Conservation (phyloP, 2,113 vertebrate genomes). For the Rhinopithecus roxellana region DNA sequence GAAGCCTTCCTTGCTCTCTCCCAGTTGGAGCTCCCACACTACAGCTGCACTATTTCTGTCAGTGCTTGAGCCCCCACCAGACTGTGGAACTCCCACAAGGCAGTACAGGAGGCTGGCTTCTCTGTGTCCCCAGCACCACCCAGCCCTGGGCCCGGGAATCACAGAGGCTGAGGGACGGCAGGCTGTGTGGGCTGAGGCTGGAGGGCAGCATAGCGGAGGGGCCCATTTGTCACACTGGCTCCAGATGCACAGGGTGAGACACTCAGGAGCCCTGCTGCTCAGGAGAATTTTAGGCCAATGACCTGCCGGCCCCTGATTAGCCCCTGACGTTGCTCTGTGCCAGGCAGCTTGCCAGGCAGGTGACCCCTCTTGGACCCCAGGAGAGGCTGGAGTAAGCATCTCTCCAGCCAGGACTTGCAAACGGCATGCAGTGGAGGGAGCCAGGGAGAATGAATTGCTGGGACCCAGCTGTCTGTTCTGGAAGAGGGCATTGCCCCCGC, state of each 20-base stretch:
- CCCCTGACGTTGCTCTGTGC: background rate
- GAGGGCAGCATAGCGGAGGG: fast-evolving
- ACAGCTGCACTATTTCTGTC: fast-evolving
- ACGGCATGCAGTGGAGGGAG: fast-evolving
- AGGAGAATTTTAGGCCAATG: background rate
- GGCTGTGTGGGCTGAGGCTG: background rate
- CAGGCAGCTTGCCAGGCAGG: fast-evolving
- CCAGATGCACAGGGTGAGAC: background rate
- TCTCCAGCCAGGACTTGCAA: background rate
- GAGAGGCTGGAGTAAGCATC: background rate
- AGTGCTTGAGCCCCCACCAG: background rate
- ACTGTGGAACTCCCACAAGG: background rate
- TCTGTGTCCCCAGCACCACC: background rate
- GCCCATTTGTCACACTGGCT: background rate
- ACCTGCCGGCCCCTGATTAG: no score
- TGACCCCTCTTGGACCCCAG: background rate
- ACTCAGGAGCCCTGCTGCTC: background rate
- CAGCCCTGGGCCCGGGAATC: background rate
- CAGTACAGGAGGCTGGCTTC: background rate
- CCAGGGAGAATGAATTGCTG: fast-evolving
- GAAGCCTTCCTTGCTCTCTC: background rate
- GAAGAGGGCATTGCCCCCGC: background rate
- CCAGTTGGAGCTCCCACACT: background rate
- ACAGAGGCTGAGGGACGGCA: background rate
- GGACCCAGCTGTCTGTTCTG: background rate